Evolutionary conservation across 35 echinoderm and acorn worm species (phyloP).

Genomic region (Holothuria glaberrima): DNA sequence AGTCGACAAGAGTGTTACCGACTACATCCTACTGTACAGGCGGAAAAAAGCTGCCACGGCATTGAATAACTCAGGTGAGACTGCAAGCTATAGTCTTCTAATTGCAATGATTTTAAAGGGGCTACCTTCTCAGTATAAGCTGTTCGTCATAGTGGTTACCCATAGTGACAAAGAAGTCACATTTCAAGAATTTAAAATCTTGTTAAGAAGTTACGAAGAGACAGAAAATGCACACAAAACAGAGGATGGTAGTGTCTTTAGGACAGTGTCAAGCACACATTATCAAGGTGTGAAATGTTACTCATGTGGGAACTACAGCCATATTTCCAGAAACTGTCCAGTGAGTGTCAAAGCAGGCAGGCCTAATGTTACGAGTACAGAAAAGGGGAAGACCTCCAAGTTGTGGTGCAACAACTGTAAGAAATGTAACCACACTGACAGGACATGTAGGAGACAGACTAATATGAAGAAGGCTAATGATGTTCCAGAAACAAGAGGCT

Average conservation of each 20-base stretch:
- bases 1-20: background rate
- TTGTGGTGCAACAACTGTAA: slow-evolving; percentile 29
- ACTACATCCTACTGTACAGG: too few species aligned
- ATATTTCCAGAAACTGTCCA: slow-evolving; percentile 6
- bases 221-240: background rate
- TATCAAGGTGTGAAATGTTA: slow-evolving; percentile 24
- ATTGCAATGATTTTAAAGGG: background rate
- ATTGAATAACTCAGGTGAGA: slow-evolving; percentile 36
- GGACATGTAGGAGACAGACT: slow-evolving; percentile 39
- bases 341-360: slow-evolving; percentile 3
- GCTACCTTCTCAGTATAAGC: slow-evolving; percentile 9
- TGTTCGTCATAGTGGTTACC: slow-evolving; percentile 3
- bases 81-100: slow-evolving; percentile 46
- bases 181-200: slow-evolving; percentile 15
- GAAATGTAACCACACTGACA: slow-evolving; percentile 29
- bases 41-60: slow-evolving; percentile 10
- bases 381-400: slow-evolving; percentile 16
- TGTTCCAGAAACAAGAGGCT: slow-evolving; percentile 19
- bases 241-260: slow-evolving; percentile 22
- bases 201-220: slow-evolving; percentile 28
- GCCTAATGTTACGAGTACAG: slow-evolving; percentile 15
- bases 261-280: background rate
- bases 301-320: slow-evolving; percentile 19
- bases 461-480: slow-evolving; percentile 27
- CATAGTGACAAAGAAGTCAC: slow-evolving; percentile 31